Evolutionary conservation across 2,113 vertebrate species (phyloP).

Genomic region (Osmerus eperlanus): DNA sequence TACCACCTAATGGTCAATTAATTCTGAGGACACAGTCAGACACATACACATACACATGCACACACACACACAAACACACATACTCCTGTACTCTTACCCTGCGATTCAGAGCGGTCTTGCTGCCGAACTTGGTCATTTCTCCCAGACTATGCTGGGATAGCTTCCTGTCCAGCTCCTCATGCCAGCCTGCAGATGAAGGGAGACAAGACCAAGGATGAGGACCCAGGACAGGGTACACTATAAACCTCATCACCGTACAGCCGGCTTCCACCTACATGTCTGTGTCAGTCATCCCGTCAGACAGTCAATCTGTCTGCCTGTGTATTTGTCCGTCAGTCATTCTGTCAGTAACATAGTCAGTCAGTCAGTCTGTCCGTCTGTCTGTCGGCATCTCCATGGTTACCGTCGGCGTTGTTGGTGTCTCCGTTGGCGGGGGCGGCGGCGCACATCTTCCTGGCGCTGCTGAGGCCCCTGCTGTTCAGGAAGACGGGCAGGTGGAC

Average conservation of each 20-base stretch:
- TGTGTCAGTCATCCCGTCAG: no score
- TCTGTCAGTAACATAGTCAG: neutral
- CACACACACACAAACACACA: conserved; percentile 12
- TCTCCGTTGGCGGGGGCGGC: conserved; percentile 82
- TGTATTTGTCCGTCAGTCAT: no score
- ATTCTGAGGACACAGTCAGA: no score
- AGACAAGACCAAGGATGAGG: neutral
- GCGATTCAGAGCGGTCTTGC: conserved; percentile 88
- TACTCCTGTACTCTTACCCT: conserved; percentile 71
- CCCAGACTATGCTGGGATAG: conserved; percentile 92
- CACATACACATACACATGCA: neutral
- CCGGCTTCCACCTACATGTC: no score
- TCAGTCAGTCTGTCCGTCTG: neutral
- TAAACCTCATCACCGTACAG: no score
- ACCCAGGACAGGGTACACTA: neutral
- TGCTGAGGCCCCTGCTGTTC: conserved; percentile 89
- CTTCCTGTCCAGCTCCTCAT: conserved; percentile 89
- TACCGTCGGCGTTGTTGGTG: conserved; percentile 68
- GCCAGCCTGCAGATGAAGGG: conserved; percentile 70
- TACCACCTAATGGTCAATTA: no score
- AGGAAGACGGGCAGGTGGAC: conserved; percentile 96
- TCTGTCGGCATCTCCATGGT: neutral
- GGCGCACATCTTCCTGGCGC: conserved; percentile 78
- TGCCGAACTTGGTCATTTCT: conserved; percentile 86
- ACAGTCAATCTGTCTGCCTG: no score